These are phyloP conservation scores for Xiphophorus birchmanni DNA, from an alignment of 2,797 vertebrate species.

Conservation along the genomic window DNA sequence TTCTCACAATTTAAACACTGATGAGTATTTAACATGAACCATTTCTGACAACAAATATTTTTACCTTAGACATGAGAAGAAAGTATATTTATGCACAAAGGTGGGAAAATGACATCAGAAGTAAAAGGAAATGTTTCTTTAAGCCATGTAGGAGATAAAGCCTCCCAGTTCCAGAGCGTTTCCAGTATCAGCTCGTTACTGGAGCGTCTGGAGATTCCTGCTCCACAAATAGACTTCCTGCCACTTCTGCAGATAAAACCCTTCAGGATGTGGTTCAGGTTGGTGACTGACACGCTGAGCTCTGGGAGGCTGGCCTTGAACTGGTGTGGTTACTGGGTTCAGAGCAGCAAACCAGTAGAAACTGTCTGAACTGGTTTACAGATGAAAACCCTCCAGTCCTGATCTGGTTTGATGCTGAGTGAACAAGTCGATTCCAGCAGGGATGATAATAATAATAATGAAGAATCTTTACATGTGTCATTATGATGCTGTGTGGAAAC, in stretches of 20 bases:
- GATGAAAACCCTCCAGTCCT: neutral
- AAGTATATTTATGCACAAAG: neutral
- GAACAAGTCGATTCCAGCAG: neutral
- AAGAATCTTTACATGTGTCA: neutral
- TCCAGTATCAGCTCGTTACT: neutral
- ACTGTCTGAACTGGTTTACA: neutral
- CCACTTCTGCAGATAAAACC: neutral
- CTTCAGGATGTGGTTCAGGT: neutral
- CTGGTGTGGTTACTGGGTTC: neutral
- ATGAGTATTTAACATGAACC: neutral
- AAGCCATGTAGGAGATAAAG: neutral
- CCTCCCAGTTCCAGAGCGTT: neutral
- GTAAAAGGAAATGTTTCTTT: neutral
- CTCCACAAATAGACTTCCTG: neutral
- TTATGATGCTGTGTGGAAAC: neutral
- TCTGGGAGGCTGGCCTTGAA: neutral
- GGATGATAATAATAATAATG: neutral
- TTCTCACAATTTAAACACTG: neutral
- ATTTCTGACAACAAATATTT: neutral
- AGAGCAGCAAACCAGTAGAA: too few species aligned
- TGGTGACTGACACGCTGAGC: neutral
- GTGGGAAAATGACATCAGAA: neutral
- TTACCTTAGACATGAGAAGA: neutral
- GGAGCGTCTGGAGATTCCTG: neutral
- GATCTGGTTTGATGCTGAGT: neutral